Base-by-base conservation (phyloP, 2,113 vertebrate genomes). In the Clarias macrocephalus region DNA sequence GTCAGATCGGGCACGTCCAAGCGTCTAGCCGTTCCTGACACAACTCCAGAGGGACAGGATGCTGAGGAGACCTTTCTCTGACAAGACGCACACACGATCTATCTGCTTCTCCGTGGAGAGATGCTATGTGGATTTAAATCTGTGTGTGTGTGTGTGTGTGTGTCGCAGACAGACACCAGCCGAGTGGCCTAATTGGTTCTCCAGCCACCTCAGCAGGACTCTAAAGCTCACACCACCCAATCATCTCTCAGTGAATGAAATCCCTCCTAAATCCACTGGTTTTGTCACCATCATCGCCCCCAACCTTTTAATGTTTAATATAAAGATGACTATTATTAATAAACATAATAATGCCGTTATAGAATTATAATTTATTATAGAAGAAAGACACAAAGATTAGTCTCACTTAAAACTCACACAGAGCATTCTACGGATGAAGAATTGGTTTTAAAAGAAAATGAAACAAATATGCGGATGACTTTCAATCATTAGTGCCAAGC, bases 101-200 rank as follows among this genome's bases (percentile, higher is more conserved):
- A 76, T 70, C 81, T 83, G 81, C 48, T 73, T 77, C 23, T 87
- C 48, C 72, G 15, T 48, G 19, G 63, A 82, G 72, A 87, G 66
- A 80, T 7, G 23, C 23, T 59, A 33, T 66, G 25, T 19, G 30
- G 48, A 10, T 75, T 52, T 60, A 48, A 48, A 63, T 30, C 13
- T 57, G 33, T n/a, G 56, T 63, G 28, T 37, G 63, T 33, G 85
- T 48, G 25, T 37, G 68, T 60, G 30, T 18, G 57, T 42, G 48
- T 90, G 85, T 90, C 1, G 3, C 88, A 90, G 90, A 90, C 88
- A 84, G 88, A 93, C 93, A 93, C 93, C 75, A 88, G 92, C 88
- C 88, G 92, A 91, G 91, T 88, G 73, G 88, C 92, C 93, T 94
- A 94, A 89, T 93, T 95, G 93, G 91, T 92, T 94, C 91, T 91